These are phyloP conservation scores for Plestiodon gilberti DNA, from an alignment of 2,113 vertebrate species.

Conservation along the genomic window DNA sequence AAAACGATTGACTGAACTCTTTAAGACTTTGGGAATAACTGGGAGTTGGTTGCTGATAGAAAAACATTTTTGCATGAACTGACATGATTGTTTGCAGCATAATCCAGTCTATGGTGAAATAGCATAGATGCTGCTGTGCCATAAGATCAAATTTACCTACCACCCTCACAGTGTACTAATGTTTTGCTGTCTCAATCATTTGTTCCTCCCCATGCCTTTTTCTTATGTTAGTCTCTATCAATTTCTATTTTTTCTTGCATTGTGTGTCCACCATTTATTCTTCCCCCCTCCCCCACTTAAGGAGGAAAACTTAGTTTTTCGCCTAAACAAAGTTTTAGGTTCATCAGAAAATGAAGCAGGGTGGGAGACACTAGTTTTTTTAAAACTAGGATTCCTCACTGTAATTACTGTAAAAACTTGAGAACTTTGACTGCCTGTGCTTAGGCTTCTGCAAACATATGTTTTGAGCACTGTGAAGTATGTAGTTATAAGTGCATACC, in stretches of 20 bases:
- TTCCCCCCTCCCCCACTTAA: no score
- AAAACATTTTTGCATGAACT: not conserved
- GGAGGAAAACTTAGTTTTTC: not conserved
- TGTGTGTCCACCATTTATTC: no score
- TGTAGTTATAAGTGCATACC: not conserved
- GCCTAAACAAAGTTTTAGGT: not conserved
- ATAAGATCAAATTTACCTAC: no score
- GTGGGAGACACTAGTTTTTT: not conserved
- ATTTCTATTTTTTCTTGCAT: no score
- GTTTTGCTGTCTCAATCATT: no score
- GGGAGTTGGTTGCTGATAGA: not conserved
- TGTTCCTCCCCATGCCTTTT: no score
- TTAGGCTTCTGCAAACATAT: not conserved
- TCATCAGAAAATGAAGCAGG: not conserved
- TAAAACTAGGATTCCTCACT: not conserved
- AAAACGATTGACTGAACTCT: not conserved
- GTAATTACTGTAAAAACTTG: not conserved
- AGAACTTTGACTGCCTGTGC: not conserved
- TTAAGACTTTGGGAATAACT: not conserved
- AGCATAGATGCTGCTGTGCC: no score
- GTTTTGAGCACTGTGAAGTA: not conserved
- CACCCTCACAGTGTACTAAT: no score
- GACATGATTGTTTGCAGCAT: not conserved
- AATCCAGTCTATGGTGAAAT: no score
- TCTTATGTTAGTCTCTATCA: no score